These are phyloP conservation scores for Dinothrombium tinctorium DNA, from an alignment of 1,140 invertebrate genomes.

Conservation along the genomic window DNA sequence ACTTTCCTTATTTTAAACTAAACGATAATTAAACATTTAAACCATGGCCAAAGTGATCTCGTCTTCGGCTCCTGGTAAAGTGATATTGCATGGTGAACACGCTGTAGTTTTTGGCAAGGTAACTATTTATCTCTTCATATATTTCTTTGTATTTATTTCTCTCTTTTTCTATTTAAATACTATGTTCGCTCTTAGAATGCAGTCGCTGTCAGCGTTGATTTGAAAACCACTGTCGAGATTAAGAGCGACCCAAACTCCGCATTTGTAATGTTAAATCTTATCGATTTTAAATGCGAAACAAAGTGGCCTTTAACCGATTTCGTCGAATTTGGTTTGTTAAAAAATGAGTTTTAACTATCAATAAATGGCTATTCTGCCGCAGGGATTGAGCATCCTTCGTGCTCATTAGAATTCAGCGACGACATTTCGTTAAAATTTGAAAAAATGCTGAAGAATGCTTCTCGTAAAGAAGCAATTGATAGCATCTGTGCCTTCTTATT, in stretches of 20 bases:
- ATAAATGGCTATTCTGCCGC: not conserved
- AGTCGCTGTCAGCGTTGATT: conserved; percentile 55
- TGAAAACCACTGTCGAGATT: conserved; percentile 37
- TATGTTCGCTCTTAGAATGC: conserved; percentile 28
- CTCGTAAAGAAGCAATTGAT: not conserved
- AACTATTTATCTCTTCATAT: conserved; percentile 8
- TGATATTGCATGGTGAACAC: conserved; percentile 91
- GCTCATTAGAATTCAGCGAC: not conserved
- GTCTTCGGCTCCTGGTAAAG: conserved; percentile 77
- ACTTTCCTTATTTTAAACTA: too few relatives aligned
- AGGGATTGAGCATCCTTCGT: not conserved
- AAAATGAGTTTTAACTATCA: not conserved
- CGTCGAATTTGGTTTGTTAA: not conserved
- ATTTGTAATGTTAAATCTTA: conserved; percentile 22
- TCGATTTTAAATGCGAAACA: conserved; percentile 21
- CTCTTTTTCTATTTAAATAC: conserved; percentile 9
- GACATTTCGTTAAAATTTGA: not conserved
- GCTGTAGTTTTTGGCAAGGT: conserved; percentile 90
- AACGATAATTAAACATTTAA: too few relatives aligned
- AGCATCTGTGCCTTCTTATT: too few relatives aligned
- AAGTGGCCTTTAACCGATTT: conserved; percentile 22
- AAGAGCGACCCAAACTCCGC: conserved; percentile 17
- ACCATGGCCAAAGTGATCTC: too few relatives aligned
- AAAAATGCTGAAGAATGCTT: not conserved
- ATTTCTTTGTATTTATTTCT: conserved; percentile 2